Conservation (phyloP, 1,140 invertebrate genomes). For the Pectinophora gossypiella region DNA sequence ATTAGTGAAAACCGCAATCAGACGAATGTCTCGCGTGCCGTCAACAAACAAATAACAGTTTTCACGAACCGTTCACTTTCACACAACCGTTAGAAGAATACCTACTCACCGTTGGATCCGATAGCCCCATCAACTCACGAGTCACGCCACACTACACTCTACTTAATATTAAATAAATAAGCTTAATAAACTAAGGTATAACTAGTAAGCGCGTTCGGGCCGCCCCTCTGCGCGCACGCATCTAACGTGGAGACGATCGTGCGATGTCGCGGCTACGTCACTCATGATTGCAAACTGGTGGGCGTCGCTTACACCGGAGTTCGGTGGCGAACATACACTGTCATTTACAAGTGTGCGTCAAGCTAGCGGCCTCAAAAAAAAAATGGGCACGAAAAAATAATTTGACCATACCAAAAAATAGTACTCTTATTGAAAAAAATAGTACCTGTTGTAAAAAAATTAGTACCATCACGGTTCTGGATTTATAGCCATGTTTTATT, state of each 20-base stretch:
- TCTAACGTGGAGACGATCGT: neutral
- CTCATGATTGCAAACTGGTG: conserved; percentile 10
- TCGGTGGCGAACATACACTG: neutral
- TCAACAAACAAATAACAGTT: neutral
- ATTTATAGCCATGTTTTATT: no score
- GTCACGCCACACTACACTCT: neutral
- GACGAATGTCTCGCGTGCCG: neutral
- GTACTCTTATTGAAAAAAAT: no score
- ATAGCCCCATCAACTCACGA: neutral
- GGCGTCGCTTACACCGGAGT: neutral
- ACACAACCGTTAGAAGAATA: neutral
- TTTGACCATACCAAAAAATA: no score
- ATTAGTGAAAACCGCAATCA: neutral
- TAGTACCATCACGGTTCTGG: no score
- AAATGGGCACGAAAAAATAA: no score
- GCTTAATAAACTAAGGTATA: conserved; percentile 5
- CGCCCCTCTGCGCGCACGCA: conserved; percentile 7
- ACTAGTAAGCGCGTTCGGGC: conserved; percentile 6
- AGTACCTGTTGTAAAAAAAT: no score
- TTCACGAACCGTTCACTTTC: neutral
- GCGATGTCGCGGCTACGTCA: conserved; percentile 2
- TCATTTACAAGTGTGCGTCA: no score
- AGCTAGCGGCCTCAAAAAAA: no score
- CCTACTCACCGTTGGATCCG: neutral
- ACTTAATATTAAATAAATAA: conserved; percentile 2